Evolutionary conservation across 2,888 invertebrate species (phyloP).

Genomic region (Nycteola revayana): DNA sequence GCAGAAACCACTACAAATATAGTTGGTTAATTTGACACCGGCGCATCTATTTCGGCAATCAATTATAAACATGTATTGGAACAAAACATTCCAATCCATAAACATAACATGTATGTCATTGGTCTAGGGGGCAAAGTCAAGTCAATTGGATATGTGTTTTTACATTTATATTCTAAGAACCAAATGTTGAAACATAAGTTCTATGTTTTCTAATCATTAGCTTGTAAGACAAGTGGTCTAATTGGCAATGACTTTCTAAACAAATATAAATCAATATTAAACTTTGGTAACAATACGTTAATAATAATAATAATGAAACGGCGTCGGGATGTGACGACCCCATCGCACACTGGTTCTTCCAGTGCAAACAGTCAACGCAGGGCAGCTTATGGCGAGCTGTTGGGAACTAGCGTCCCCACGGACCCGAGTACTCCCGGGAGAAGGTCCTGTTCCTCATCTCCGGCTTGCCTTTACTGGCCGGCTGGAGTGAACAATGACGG

Average conservation of each 20-base stretch:
- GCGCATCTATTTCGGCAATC: conserved; percentile 13
- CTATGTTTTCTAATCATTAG: conserved; percentile 2
- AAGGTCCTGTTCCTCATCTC: too few species aligned
- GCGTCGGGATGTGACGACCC: too few species aligned
- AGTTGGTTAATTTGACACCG: conserved; percentile 9
- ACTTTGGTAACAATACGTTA: conserved; percentile 1
- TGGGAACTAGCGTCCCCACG: too few species aligned
- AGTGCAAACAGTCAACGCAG: too few species aligned
- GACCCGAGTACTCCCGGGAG: too few species aligned
- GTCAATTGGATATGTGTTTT: conserved; percentile 1
- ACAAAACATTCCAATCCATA: conserved; percentile 13
- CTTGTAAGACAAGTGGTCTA: conserved; percentile 2
- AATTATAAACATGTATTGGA: conserved; percentile 9
- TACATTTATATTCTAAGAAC: not conserved
- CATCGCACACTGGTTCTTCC: too few species aligned
- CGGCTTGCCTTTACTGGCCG: too few species aligned
- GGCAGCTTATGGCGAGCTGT: too few species aligned
- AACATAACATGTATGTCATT: conserved; percentile 10
- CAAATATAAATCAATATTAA: conserved; percentile 1
- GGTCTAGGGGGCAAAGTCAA: conserved; percentile 13
- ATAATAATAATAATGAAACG: too few species aligned
- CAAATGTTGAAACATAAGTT: conserved; percentile 1
- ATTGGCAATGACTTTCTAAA: conserved; percentile 2
- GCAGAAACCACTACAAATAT: not conserved
- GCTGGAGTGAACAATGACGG: too few species aligned